These are phyloP conservation scores for Catocala nupta DNA, from an alignment of 2,888 invertebrate genomes.

Conservation along the genomic window DNA sequence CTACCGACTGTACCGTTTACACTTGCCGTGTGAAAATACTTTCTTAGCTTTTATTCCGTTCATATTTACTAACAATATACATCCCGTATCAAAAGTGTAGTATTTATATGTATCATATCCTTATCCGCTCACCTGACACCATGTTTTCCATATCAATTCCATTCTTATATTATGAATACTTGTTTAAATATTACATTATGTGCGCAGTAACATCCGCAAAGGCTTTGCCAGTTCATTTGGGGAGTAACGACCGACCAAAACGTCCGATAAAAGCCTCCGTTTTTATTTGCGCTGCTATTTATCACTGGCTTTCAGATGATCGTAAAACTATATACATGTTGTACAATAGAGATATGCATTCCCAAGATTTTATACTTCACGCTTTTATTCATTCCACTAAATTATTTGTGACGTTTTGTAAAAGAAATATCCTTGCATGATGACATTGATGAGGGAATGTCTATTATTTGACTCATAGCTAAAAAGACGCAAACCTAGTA, in stretches of 20 bases:
- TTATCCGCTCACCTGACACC: constrained; percentile 26
- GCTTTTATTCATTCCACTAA: not conserved
- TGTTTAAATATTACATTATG: constrained; percentile 35
- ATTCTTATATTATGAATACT: constrained; percentile 38
- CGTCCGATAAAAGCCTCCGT: constrained; percentile 46
- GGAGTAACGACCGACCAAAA: constrained; percentile 48
- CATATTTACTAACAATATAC: no score
- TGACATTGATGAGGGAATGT: no score
- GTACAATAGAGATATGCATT: constrained; percentile 3
- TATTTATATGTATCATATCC: not conserved
- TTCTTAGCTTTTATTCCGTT: no score
- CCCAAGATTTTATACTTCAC: not conserved
- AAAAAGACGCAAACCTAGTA: no score
- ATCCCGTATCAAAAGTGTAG: no score
- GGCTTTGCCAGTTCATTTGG: constrained; percentile 30
- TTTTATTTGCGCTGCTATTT: constrained; percentile 40
- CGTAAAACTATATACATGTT: constrained; percentile 17
- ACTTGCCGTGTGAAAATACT: no score
- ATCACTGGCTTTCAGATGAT: constrained; percentile 26
- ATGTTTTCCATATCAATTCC: constrained; percentile 32
- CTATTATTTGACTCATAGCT: no score
- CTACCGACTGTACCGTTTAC: no score
- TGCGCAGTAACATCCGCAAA: constrained; percentile 37
- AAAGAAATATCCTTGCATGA: no score
- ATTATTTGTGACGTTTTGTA: no score